Evolutionary conservation across 2,113 vertebrate species (phyloP).

Genomic region (Collichthys lucidus): DNA sequence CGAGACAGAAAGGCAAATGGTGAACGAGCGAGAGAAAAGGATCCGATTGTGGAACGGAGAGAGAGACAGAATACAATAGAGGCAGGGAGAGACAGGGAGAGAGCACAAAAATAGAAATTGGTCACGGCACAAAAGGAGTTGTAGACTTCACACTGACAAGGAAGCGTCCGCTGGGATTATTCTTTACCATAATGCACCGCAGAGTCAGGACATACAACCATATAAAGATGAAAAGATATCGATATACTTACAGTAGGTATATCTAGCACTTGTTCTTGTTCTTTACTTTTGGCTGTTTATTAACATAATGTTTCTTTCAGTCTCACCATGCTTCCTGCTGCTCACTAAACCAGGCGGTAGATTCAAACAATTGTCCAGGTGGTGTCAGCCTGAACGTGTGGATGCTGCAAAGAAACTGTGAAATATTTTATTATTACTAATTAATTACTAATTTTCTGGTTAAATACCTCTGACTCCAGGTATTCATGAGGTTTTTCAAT

Average conservation of each 20-base stretch:
- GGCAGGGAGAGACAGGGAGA: constrained; percentile 66
- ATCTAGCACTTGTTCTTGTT: constrained; percentile 20
- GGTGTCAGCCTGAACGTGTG: constrained; percentile 12
- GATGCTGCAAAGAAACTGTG: background rate
- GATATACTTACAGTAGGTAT: constrained; percentile 73
- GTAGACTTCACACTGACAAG: constrained; percentile 32
- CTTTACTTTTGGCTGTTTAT: background rate
- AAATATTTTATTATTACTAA: background rate
- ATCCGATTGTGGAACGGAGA: constrained; percentile 64
- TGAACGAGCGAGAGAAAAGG: constrained; percentile 56
- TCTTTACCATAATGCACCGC: constrained; percentile 57
- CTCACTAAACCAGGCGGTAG: constrained; percentile 13
- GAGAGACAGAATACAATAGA: constrained; percentile 67
- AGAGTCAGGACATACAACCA: constrained; percentile 68
- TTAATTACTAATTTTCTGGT: constrained; percentile 18
- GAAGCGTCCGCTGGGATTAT: constrained; percentile 21
- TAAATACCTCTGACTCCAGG: background rate
- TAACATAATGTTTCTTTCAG: constrained; percentile 9
- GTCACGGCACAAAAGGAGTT: constrained; percentile 44
- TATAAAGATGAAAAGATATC: constrained; percentile 65
- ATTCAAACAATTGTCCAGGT: constrained; percentile 15
- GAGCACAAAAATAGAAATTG: constrained; percentile 47
- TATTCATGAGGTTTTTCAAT: constrained; percentile 15
- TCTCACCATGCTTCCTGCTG: background rate
- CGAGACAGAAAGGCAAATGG: constrained; percentile 55